These are phyloP conservation scores for Leptonema lineaticorne DNA, from an alignment of 1,140 invertebrate species.

Conservation along the genomic window DNA sequence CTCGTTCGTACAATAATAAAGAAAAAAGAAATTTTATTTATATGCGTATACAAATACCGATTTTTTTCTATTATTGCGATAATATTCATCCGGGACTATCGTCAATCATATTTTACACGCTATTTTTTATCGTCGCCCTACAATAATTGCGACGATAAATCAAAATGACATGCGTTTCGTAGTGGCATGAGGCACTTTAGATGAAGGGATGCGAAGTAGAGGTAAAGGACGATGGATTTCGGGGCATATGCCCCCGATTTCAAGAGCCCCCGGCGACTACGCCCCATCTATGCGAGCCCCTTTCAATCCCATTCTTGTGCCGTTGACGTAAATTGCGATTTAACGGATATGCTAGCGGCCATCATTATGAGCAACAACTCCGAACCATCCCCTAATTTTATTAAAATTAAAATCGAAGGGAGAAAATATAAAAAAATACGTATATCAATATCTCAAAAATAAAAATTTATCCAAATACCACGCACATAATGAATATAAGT, in stretches of 20 bases:
- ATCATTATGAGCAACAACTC: background rate
- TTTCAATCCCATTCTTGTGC: background rate
- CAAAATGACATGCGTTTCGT: constrained; percentile 55
- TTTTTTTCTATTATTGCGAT: constrained; percentile 39
- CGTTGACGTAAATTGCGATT: constrained; percentile 36
- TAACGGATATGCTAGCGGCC: constrained; percentile 7
- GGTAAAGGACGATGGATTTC: background rate
- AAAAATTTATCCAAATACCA: background rate
- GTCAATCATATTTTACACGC: constrained; percentile 42
- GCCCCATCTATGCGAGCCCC: constrained; percentile 25
- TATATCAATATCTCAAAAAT: no score
- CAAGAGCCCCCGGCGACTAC: constrained; percentile 18
- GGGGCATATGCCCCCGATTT: constrained; percentile 1
- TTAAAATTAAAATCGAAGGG: no score
- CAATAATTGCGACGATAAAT: constrained; percentile 55
- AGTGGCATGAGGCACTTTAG: constrained; percentile 37
- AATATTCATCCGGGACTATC: constrained; percentile 38
- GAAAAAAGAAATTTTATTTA: background rate
- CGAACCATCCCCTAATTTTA: background rate
- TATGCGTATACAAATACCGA: background rate
- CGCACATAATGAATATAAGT: no score
- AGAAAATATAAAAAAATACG: no score
- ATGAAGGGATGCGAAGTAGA: no score
- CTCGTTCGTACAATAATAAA: background rate
- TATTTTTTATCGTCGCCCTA: constrained; percentile 45